Percentiles rank a stretch among this genome's conserved stretches.
Conservation (phyloP, 1,140 invertebrate species). For the Nymphalis io region DNA sequence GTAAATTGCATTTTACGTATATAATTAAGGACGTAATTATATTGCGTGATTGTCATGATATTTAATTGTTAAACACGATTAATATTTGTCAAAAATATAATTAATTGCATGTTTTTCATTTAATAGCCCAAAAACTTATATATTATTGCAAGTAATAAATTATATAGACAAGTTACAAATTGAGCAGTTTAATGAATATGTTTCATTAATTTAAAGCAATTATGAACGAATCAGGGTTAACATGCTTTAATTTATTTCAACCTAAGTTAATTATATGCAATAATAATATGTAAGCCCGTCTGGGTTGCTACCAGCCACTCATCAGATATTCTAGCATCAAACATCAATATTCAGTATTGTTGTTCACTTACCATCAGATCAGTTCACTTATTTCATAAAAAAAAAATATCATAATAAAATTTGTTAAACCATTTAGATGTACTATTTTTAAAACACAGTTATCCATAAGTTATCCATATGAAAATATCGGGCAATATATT, state of each 20-base stretch:
- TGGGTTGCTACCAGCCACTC: too few species aligned
- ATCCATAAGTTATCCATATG: not conserved
- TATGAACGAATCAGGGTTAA: too few species aligned
- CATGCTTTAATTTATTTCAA: not conserved
- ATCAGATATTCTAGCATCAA: too few species aligned
- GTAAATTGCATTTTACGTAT: slow-evolving; percentile 54
- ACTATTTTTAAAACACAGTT: not conserved
- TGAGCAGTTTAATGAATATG: too few species aligned
- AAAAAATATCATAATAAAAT: not conserved
- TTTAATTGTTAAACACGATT: slow-evolving; percentile 20
- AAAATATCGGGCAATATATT: not conserved
- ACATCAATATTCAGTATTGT: too few species aligned
- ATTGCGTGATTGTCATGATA: slow-evolving; percentile 26
- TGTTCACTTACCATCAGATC: too few species aligned
- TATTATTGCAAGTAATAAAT: slow-evolving; percentile 4
- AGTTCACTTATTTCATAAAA: too few species aligned
- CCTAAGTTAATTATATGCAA: not conserved
- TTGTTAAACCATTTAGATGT: not conserved
- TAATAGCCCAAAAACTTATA: not conserved
- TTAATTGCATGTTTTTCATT: not conserved
- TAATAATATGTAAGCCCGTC: too few species aligned
- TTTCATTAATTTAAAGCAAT: too few species aligned
- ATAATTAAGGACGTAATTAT: slow-evolving; percentile 39
- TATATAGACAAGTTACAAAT: too few species aligned
- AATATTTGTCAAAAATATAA: not conserved